These are phyloP conservation scores for Anguilla anguilla DNA, from an alignment of 2,797 vertebrate genomes.

Conservation along the genomic window DNA sequence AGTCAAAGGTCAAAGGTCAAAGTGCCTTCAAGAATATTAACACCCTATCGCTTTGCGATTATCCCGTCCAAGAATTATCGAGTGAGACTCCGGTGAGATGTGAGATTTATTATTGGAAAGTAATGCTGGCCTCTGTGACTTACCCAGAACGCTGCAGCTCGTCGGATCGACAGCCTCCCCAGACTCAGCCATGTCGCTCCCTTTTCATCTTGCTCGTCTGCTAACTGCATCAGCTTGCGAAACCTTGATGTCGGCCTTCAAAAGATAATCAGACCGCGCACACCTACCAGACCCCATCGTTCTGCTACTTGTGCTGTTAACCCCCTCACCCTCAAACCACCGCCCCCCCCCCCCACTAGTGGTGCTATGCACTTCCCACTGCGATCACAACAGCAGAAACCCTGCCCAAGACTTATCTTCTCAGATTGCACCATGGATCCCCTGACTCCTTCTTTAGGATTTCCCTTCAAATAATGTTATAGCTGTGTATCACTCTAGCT, in stretches of 20 bases:
- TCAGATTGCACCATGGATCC: neutral
- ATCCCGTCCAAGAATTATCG: neutral
- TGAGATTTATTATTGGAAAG: neutral
- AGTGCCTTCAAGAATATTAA: neutral
- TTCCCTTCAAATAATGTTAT: neutral
- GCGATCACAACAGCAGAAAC: neutral
- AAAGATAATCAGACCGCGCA: neutral
- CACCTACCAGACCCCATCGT: neutral
- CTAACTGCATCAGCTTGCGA: neutral
- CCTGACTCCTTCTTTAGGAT: neutral
- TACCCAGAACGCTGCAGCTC: no score
- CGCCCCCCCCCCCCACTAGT: no score
- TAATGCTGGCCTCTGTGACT: neutral
- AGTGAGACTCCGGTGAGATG: neutral
- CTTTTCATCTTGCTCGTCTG: neutral
- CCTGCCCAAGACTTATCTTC: neutral
- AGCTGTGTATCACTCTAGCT: neutral
- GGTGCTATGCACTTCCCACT: no score
- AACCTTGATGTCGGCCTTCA: neutral
- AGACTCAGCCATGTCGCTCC: neutral
- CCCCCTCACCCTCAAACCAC: no score
- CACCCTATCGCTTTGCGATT: neutral
- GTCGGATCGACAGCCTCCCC: neutral
- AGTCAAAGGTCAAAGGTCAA: neutral
- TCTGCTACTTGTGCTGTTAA: neutral